Evolutionary conservation across 2,113 vertebrate species (phyloP).

Genomic region (Carollia perspicillata): DNA sequence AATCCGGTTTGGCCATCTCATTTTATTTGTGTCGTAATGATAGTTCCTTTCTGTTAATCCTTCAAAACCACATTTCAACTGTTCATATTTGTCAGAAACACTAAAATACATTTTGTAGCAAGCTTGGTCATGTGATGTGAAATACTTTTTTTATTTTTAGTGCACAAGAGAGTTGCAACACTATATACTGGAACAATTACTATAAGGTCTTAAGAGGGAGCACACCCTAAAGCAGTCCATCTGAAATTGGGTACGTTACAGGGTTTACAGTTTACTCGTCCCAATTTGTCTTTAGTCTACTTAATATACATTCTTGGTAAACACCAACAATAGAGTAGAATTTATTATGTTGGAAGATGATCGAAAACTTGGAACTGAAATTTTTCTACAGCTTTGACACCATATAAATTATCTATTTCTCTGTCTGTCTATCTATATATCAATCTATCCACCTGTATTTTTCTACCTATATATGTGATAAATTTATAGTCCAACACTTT

Average conservation of each 20-base stretch:
- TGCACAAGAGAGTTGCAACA: background rate
- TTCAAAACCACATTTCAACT: background rate
- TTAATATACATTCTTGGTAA: background rate
- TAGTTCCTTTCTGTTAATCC: background rate
- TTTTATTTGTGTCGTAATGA: background rate
- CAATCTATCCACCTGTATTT: background rate
- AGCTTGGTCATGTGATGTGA: background rate
- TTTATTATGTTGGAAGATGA: conserved; percentile 9
- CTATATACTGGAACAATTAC: background rate
- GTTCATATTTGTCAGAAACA: background rate
- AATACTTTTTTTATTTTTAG: background rate
- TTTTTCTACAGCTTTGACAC: background rate
- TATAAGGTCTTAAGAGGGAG: background rate
- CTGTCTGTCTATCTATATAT: too few relatives aligned
- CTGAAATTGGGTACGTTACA: background rate
- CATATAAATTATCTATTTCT: background rate
- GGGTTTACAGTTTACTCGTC: background rate
- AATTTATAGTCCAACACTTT: background rate
- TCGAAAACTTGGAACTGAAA: background rate
- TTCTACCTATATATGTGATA: background rate
- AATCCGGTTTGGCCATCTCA: background rate
- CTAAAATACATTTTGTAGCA: background rate
- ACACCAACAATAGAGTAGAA: background rate
- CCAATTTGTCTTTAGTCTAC: background rate
- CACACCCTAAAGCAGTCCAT: background rate